phyloP scores from a whole-genome alignment of 1,140 invertebrate species.

The Muscidifurax raptorellus region DNA sequence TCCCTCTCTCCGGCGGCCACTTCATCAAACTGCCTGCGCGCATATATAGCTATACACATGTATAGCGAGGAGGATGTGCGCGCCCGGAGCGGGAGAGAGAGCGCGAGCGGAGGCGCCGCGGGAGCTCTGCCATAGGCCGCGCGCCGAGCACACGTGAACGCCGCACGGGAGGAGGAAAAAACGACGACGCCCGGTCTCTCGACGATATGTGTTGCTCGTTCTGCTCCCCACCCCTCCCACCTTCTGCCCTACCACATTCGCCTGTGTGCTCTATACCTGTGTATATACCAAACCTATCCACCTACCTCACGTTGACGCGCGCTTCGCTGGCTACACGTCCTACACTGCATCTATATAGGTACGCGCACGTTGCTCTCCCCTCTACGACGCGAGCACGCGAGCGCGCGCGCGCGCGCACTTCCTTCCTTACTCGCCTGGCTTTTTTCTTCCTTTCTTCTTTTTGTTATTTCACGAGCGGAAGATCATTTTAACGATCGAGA shows the following conservation, averaged over 20 bases:
- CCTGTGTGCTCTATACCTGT: not conserved
- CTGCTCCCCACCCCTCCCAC: not conserved
- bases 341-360: not conserved
- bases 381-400: not conserved
- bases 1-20: constrained; percentile 59
- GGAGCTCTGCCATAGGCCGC: constrained; percentile 43
- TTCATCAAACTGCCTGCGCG: constrained; percentile 70
- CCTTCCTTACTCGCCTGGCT: not conserved
- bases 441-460: constrained; percentile 30
- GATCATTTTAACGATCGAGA: constrained; percentile 33
- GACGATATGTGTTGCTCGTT: not conserved
- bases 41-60: constrained; percentile 33
- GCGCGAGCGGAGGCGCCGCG: constrained; percentile 52
- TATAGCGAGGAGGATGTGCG: constrained; percentile 56
- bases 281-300: not conserved
- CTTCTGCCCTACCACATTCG: not conserved
- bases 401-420: constrained; percentile 10
- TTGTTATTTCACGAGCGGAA: constrained; percentile 2
- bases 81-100: constrained; percentile 36
- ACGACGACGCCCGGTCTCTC: constrained; percentile 26
- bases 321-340: not conserved
- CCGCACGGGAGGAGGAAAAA: constrained; percentile 45
- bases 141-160: not conserved
- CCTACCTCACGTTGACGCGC: not conserved
- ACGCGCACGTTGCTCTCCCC: not conserved